Evolutionary conservation across 2,888 invertebrate genomes (phyloP).

Genomic region (Horisme vitalbata): DNA sequence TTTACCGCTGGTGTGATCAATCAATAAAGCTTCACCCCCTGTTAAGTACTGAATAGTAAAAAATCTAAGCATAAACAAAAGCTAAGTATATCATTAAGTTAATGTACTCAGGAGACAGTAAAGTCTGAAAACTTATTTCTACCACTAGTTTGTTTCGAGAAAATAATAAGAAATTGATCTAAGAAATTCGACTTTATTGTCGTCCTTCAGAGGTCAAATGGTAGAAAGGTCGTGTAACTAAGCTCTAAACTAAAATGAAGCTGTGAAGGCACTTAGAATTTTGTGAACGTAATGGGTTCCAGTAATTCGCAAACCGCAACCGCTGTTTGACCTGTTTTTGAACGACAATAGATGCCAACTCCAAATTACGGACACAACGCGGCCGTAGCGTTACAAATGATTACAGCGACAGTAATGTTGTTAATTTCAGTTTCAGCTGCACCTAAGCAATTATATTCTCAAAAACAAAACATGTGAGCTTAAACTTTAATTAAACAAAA

Average conservation of each 20-base stretch:
- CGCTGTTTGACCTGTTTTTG: constrained; percentile 28
- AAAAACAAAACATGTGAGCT: background rate
- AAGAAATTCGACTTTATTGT: constrained; percentile 24
- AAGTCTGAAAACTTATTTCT: background rate
- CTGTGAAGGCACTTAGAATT: constrained; percentile 15
- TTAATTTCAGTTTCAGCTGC: constrained; percentile 1
- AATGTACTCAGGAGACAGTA: constrained; percentile 1
- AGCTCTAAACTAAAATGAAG: constrained; percentile 15
- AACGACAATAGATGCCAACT: constrained; percentile 24
- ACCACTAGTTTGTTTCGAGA: constrained; percentile 15
- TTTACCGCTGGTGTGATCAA: too few species aligned
- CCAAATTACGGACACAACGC: constrained; percentile 24
- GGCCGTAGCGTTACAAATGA: constrained; percentile 24
- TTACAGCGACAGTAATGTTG: constrained; percentile 20
- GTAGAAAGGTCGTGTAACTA: constrained; percentile 27
- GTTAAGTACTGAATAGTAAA: background rate
- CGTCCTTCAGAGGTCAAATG: constrained; percentile 27
- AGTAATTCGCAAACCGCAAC: constrained; percentile 29
- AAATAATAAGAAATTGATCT: constrained; percentile 22
- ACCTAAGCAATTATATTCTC: background rate
- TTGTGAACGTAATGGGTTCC: constrained; percentile 26
- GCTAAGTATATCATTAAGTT: constrained; percentile 8
- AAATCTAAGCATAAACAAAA: background rate
- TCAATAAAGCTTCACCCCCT: too few species aligned
- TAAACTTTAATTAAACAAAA: background rate